Conservation (phyloP, 2,797 vertebrate genomes). For the Halcyon chelicuti region DNA sequence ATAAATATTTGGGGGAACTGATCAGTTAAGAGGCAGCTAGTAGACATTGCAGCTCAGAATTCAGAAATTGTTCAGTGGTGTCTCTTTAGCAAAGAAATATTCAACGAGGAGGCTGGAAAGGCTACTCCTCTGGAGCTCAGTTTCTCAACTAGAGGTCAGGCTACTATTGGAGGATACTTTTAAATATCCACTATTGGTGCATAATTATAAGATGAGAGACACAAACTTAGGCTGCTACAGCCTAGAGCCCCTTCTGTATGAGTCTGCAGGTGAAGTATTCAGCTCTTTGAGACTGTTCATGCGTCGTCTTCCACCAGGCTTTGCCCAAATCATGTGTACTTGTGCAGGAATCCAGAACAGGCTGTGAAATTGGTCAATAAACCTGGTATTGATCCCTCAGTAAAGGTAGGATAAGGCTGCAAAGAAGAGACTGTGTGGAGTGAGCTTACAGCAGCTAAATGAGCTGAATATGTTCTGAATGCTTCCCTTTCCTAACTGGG, state of each 20-base stretch:
- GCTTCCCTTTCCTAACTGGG: background rate
- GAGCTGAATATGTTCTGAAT: background rate
- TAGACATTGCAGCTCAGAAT: background rate
- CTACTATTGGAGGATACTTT: background rate
- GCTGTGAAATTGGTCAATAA: background rate
- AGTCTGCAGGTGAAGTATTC: background rate
- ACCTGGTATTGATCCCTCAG: background rate
- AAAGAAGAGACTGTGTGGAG: background rate
- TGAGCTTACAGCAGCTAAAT: background rate
- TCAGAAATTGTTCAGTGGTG: background rate
- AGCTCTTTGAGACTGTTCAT: background rate
- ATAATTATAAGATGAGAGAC: background rate
- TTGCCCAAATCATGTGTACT: background rate
- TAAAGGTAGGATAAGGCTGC: background rate
- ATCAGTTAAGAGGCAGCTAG: background rate
- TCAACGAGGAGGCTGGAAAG: background rate
- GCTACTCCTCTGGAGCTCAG: background rate
- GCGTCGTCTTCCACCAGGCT: background rate
- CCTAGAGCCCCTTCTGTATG: background rate
- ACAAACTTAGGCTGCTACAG: background rate
- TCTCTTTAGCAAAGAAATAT: background rate
- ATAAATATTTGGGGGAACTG: background rate
- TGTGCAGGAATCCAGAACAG: background rate
- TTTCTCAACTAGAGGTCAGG: background rate
- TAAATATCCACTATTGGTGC: background rate